A percentile compares a stretch with the other conserved stretches of the same genome.
These are phyloP conservation scores for Torymus texanus DNA, from an alignment of 2,888 invertebrate genomes.

Conservation along the genomic window DNA sequence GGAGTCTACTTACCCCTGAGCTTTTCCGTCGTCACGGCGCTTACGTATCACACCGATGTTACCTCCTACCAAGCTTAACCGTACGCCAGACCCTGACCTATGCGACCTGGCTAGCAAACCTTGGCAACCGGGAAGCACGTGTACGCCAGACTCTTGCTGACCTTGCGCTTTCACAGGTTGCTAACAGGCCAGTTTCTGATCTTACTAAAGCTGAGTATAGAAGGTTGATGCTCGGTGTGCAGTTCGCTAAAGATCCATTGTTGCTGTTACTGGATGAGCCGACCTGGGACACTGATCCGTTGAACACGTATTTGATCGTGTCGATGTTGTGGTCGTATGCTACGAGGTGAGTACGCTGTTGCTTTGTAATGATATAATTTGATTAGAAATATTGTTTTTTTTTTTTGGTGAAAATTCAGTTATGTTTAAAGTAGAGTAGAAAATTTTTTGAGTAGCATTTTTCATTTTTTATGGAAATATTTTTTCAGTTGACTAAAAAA, in stretches of 20 bases:
- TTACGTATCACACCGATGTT: slow-evolving; percentile 90
- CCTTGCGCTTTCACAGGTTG: slow-evolving; percentile 93
- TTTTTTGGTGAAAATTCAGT: too few species aligned
- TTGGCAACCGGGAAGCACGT: slow-evolving; percentile 79
- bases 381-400: too few species aligned
- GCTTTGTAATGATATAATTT: too few species aligned
- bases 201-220: slow-evolving; percentile 93
- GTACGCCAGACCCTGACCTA: slow-evolving; percentile 90
- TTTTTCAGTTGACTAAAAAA: too few species aligned
- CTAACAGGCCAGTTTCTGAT: slow-evolving; percentile 88
- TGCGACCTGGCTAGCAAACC: slow-evolving; percentile 79
- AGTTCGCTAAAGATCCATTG: slow-evolving; percentile 94
- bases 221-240: slow-evolving; percentile 92
- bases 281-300: slow-evolving; percentile 94
- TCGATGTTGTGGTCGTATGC: slow-evolving; percentile 94
- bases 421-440: too few species aligned
- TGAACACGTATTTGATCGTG: slow-evolving; percentile 95
- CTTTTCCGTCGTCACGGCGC: slow-evolving; percentile 91
- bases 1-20: slow-evolving; percentile 86
- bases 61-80: slow-evolving; percentile 89
- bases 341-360: slow-evolving; percentile 74
- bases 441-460: too few species aligned
- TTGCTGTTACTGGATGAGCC: slow-evolving; percentile 94
- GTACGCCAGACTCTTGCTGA: slow-evolving; percentile 95
- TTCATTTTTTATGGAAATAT: too few species aligned